phyloP scores from a whole-genome alignment of 2,888 invertebrate species.

The Rapana venosa region DNA sequence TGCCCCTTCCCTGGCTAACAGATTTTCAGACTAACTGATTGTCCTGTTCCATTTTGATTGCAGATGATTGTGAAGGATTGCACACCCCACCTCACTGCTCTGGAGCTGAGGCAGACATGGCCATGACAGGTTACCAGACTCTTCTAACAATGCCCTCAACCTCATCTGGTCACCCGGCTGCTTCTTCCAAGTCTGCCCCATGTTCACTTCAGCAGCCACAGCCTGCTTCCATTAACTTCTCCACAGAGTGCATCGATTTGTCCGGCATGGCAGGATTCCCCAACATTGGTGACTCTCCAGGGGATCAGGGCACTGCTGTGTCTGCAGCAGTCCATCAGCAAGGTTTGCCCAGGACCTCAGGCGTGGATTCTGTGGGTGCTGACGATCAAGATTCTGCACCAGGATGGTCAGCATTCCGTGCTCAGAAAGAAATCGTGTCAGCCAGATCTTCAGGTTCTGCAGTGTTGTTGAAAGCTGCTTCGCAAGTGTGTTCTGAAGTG shows the following conservation, averaged over 20 bases:
- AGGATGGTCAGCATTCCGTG: too few species aligned
- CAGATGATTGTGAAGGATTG: not conserved
- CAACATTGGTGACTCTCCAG: not conserved
- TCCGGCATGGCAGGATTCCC: conserved; percentile 6
- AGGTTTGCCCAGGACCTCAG: too few species aligned
- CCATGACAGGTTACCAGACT: not conserved
- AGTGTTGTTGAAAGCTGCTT: too few species aligned
- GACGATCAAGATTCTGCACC: too few species aligned
- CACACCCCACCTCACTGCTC: conserved; percentile 31
- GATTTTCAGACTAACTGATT: too few species aligned
- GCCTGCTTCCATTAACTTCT: not conserved
- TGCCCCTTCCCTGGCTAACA: too few species aligned
- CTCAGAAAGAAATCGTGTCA: too few species aligned
- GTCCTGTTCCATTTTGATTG: too few species aligned
- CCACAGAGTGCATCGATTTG: conserved; percentile 22
- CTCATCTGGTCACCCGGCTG: not conserved
- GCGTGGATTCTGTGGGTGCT: too few species aligned
- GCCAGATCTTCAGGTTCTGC: too few species aligned
- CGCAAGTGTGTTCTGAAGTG: too few species aligned
- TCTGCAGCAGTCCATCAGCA: not conserved
- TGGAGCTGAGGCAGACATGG: not conserved
- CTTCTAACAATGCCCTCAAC: not conserved
- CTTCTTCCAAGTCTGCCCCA: not conserved
- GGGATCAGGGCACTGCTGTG: not conserved
- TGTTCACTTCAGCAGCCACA: not conserved